These are phyloP conservation scores for Drosophila malerkotliana DNA, from an alignment of 1,140 invertebrate genomes.

Conservation along the genomic window DNA sequence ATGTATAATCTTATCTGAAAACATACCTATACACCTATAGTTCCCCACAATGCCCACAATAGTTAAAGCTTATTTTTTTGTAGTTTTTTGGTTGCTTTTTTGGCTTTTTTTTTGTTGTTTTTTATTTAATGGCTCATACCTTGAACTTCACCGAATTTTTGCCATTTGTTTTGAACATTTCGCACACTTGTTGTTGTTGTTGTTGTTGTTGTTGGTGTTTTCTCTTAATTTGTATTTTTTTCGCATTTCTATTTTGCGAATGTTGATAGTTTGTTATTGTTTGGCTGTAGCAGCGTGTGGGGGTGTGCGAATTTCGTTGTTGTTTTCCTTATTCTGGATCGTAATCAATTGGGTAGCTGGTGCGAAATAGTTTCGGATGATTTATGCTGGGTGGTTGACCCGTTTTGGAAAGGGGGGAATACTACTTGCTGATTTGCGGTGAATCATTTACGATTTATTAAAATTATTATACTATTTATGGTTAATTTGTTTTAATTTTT, in stretches of 20 bases:
- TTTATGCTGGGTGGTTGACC: constrained; percentile 23
- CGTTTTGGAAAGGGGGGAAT: constrained; percentile 27
- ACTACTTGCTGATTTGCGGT: constrained; percentile 20
- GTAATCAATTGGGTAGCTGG: constrained; percentile 39
- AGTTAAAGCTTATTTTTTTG: constrained; percentile 37
- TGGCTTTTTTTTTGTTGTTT: constrained; percentile 24
- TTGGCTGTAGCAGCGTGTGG: constrained; percentile 26
- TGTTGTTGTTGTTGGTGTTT: constrained; percentile 34
- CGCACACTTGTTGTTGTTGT: constrained; percentile 54
- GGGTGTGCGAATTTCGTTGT: constrained; percentile 53
- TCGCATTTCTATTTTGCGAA: constrained; percentile 71
- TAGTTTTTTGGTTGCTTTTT: constrained; percentile 28
- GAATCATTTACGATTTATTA: constrained; percentile 15
- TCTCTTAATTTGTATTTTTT: constrained; percentile 46
- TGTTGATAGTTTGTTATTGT: constrained; percentile 58
- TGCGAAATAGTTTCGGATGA: constrained; percentile 46
- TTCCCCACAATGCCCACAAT: constrained; percentile 13
- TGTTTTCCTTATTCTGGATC: constrained; percentile 15
- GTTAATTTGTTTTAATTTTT: background rate
- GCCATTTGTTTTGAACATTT: constrained; percentile 78
- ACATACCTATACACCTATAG: constrained; percentile 11
- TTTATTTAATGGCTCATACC: constrained; percentile 72
- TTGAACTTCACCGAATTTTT: constrained; percentile 83
- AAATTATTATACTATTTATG: background rate
- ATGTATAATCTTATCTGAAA: constrained; percentile 32